A percentile compares a stretch with the other conserved stretches of the same genome.
Conservation (phyloP, 2,113 vertebrate species). For the Mesoclemmys tuberculata region DNA sequence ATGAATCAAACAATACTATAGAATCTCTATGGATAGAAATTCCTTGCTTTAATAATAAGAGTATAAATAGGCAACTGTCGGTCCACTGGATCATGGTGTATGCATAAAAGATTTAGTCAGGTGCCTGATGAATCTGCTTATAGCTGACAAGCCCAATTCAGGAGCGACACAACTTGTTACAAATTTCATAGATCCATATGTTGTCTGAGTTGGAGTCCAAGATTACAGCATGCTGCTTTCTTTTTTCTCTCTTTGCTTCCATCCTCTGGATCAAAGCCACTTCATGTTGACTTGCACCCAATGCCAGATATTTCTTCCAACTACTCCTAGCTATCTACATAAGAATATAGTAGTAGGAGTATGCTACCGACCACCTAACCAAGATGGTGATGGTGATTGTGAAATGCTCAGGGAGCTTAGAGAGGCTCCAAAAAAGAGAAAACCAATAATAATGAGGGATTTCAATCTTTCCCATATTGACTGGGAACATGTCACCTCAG, state of each 20-base stretch:
- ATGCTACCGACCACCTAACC: too few species aligned
- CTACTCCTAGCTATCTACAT: not conserved
- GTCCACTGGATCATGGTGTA: not conserved
- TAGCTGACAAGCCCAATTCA: not conserved
- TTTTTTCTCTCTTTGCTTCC: not conserved
- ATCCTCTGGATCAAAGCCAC: too few species aligned
- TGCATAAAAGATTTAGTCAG: not conserved
- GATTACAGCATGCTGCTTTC: not conserved
- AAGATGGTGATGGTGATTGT: not conserved
- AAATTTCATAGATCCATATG: not conserved
- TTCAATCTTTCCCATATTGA: not conserved
- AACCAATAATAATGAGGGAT: not conserved
- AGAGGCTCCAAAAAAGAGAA: not conserved
- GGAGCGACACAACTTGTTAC: not conserved
- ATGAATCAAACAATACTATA: not conserved
- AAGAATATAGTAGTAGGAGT: not conserved
- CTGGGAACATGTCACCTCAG: not conserved
- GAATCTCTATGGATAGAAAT: not conserved
- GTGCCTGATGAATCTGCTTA: not conserved
- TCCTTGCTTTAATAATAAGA: not conserved
- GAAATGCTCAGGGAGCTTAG: not conserved
- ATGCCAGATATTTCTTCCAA: not conserved
- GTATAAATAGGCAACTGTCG: not conserved
- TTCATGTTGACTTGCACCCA: not conserved
- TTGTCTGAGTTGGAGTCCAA: not conserved